Evolutionary conservation across 1,140 invertebrate species (phyloP).

Genomic region (Drosophila orosa): DNA sequence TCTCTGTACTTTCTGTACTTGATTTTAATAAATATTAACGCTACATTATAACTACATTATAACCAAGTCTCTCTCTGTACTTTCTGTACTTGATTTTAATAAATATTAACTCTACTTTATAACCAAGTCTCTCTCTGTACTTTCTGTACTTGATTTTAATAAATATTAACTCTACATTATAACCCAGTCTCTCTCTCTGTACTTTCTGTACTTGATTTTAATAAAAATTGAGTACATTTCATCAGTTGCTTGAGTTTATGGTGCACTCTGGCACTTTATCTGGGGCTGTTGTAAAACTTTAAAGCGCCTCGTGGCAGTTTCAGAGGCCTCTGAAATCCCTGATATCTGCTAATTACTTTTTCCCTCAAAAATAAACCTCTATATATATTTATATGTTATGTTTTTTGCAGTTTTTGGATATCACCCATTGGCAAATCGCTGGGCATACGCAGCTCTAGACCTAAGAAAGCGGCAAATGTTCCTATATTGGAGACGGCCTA

Average conservation of each 20-base stretch:
- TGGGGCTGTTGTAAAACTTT: background rate
- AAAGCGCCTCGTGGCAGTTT: background rate
- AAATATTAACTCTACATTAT: too few species aligned
- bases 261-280: background rate
- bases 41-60: too few species aligned
- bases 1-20: too few species aligned
- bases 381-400: background rate
- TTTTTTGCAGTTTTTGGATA: conserved; percentile 89
- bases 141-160: too few species aligned
- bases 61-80: too few species aligned
- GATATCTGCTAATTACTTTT: background rate
- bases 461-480: conserved; percentile 90
- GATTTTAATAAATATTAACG: background rate
- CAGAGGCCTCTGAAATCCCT: background rate
- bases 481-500: conserved; percentile 90
- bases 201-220: background rate
- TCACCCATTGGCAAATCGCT: conserved; percentile 90
- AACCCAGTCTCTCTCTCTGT: background rate
- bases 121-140: too few species aligned
- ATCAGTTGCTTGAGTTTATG: background rate
- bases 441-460: conserved; percentile 91
- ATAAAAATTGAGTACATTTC: background rate
- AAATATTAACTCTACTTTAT: too few species aligned
- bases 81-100: too few species aligned
- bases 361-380: background rate